phyloP scores from a whole-genome alignment of 2,888 invertebrate genomes.

The Spisula subtruncata region DNA sequence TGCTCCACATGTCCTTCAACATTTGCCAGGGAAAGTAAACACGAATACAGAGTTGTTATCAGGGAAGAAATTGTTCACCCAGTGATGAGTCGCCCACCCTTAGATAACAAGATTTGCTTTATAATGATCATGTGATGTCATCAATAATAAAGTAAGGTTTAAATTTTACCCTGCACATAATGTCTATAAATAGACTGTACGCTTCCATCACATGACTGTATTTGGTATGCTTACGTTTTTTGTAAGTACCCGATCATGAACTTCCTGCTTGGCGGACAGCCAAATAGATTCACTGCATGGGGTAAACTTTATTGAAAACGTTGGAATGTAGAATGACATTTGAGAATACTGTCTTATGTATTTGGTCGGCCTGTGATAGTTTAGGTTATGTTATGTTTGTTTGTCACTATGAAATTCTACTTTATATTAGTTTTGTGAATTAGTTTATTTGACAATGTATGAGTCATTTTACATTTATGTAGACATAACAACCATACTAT shows the following conservation, averaged over 20 bases:
- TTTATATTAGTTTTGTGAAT: slow-evolving; percentile 6
- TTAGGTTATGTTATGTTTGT: slow-evolving; percentile 25
- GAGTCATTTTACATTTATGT: slow-evolving; percentile 11
- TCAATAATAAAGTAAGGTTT: not conserved
- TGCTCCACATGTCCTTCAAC: not conserved
- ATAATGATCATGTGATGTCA: slow-evolving; percentile 18
- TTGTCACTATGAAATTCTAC: slow-evolving; percentile 30
- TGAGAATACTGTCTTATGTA: slow-evolving; percentile 51
- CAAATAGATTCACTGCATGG: slow-evolving; percentile 20
- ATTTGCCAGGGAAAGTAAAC: not conserved
- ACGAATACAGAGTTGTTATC: not conserved
- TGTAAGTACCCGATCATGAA: slow-evolving; percentile 38
- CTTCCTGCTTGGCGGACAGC: slow-evolving; percentile 44
- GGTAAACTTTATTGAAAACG: slow-evolving; percentile 35
- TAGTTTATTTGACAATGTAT: not conserved
- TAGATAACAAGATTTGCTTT: slow-evolving; percentile 21
- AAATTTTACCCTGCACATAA: not conserved
- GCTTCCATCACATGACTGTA: slow-evolving; percentile 13
- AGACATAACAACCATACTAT: not conserved
- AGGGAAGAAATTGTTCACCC: not conserved
- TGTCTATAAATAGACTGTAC: not conserved
- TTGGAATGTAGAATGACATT: slow-evolving; percentile 46
- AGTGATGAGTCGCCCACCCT: not conserved
- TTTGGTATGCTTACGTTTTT: not conserved
- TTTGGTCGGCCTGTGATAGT: slow-evolving; percentile 11